phyloP scores from a whole-genome alignment of 2,888 invertebrate genomes.

The Oligia strigilis region DNA sequence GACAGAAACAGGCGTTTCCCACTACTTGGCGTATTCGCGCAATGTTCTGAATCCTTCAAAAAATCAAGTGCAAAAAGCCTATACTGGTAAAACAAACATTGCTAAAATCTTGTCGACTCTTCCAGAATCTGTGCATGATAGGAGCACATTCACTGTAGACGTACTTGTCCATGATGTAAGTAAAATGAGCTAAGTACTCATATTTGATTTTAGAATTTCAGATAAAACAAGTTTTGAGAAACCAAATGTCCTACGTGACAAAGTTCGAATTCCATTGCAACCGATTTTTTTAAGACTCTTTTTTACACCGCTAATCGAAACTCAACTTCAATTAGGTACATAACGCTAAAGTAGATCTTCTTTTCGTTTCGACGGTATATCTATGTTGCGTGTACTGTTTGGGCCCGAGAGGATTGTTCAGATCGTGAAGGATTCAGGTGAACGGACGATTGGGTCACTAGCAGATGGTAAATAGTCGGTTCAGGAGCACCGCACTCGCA shows the following conservation, averaged over 20 bases:
- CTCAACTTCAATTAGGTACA: background rate
- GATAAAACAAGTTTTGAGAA: background rate
- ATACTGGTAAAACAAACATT: constrained; percentile 3
- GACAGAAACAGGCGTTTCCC: constrained; percentile 21
- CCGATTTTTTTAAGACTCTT: background rate
- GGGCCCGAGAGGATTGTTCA: no score
- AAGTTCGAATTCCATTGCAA: background rate
- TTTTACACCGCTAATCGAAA: background rate
- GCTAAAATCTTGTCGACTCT: constrained; percentile 52
- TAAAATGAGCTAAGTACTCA: constrained; percentile 9
- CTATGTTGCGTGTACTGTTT: no score
- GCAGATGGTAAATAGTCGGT: background rate
- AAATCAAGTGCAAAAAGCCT: constrained; percentile 5
- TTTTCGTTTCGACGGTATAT: no score
- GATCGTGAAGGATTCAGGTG: no score
- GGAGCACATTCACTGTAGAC: constrained; percentile 81
- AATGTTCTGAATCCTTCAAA: constrained; percentile 66
- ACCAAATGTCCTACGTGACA: background rate
- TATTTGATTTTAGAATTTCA: background rate
- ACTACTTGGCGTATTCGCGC: constrained; percentile 61
- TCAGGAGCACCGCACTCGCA: background rate
- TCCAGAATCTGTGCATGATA: constrained; percentile 79
- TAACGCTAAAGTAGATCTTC: background rate
- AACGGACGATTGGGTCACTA: background rate
- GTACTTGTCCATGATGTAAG: constrained; percentile 82